Conservation (phyloP, 2,113 vertebrate genomes). For the Syngnathus floridae region DNA sequence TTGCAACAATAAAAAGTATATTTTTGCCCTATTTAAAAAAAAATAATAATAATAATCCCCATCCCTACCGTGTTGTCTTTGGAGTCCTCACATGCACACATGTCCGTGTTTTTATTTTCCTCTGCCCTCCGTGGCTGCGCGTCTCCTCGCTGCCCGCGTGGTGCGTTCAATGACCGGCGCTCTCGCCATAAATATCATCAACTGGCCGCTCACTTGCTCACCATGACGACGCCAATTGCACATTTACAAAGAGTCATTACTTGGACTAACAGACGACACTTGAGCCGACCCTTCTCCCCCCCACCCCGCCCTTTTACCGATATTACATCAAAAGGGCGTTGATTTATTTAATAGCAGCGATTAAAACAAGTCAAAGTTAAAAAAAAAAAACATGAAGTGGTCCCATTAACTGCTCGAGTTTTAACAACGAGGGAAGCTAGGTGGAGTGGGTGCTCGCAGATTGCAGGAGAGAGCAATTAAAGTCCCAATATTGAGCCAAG, state of each 20-base stretch:
- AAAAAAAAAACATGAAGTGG: constrained; percentile 74
- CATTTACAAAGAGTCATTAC: constrained; percentile 65
- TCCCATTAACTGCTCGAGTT: constrained; percentile 80
- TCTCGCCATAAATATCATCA: constrained; percentile 60
- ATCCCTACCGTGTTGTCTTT: constrained; percentile 66
- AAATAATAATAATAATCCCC: neutral
- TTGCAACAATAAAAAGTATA: neutral
- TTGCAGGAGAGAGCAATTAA: constrained; percentile 37
- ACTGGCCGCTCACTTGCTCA: constrained; percentile 55
- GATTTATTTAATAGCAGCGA: constrained; percentile 82
- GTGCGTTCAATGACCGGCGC: constrained; percentile 48
- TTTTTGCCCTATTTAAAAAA: no score
- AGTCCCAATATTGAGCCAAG: neutral
- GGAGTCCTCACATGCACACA: constrained; percentile 71
- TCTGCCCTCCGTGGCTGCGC: constrained; percentile 10
- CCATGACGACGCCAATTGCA: constrained; percentile 69
- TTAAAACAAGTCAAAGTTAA: constrained; percentile 70
- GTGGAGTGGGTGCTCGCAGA: constrained; percentile 34
- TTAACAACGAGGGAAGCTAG: constrained; percentile 72
- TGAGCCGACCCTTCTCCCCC: constrained; percentile 46
- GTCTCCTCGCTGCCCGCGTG: constrained; percentile 30
- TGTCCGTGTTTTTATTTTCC: neutral
- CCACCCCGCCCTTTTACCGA: no score
- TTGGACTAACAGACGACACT: constrained; percentile 63
- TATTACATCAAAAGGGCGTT: constrained; percentile 48